phyloP scores from a whole-genome alignment of 2,113 vertebrate species.

The Hippocampus guttulatus region DNA sequence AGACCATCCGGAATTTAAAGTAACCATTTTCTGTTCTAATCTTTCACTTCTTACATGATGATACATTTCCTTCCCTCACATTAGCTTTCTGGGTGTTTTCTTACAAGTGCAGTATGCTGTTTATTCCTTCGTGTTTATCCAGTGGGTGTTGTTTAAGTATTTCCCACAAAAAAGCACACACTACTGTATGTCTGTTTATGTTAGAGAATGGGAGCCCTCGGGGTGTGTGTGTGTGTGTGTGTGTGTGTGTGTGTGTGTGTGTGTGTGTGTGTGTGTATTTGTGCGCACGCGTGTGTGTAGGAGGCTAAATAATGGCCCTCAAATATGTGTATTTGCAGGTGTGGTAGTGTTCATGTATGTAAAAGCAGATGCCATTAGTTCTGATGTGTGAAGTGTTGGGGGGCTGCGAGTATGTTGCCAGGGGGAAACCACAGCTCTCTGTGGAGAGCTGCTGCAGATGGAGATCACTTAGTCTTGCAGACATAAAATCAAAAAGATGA shows the following conservation, averaged over 20 bases:
- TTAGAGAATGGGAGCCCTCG: slow-evolving; percentile 21
- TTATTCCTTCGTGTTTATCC: slow-evolving; percentile 14
- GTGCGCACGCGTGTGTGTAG: slow-evolving; percentile 32
- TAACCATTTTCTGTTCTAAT: background rate
- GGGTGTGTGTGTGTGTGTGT: slow-evolving; percentile 35
- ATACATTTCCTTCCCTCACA: slow-evolving; percentile 17
- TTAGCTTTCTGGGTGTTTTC: slow-evolving; percentile 33
- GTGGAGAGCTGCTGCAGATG: slow-evolving; percentile 38
- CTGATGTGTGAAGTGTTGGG: slow-evolving; percentile 33
- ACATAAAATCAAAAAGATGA: slow-evolving; percentile 18
- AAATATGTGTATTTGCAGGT: slow-evolving; percentile 25
- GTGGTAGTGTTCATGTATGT: slow-evolving; percentile 21
- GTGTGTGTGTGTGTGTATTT: slow-evolving; percentile 35
- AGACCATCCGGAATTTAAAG: background rate
- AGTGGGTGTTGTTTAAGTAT: slow-evolving; percentile 40
- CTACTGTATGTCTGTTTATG: slow-evolving; percentile 15
- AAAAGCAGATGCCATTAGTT: slow-evolving; percentile 27
- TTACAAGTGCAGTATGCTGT: background rate
- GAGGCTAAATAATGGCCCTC: slow-evolving; percentile 22
- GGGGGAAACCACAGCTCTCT: slow-evolving; percentile 42
- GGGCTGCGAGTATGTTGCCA: slow-evolving; percentile 39
- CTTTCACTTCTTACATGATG: background rate
- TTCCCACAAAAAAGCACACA: slow-evolving; percentile 29
- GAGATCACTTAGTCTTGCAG: slow-evolving; percentile 45
- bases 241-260: slow-evolving; percentile 36